A percentile compares a stretch with the other conserved stretches of the same genome.
Conservation (phyloP, 1,140 invertebrate species). For the Dinoponera quadriceps region DNA sequence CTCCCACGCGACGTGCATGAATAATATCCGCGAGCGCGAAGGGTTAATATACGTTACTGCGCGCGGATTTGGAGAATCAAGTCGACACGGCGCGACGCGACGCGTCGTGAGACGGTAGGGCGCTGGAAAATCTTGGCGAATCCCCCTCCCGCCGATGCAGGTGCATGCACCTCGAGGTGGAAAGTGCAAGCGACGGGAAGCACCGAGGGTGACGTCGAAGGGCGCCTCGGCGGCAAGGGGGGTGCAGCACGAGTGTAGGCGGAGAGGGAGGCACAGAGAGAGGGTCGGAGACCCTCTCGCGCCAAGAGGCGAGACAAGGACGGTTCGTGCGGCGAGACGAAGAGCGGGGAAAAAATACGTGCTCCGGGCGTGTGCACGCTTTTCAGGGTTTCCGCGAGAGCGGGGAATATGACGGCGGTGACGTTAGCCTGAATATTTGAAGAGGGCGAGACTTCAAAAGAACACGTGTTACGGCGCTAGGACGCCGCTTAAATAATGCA, state of each 20-base stretch:
- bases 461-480: conserved; percentile 85
- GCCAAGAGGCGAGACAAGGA: neutral
- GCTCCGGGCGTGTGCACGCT: conserved; percentile 66
- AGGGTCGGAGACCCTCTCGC: conserved; percentile 38
- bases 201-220: conserved; percentile 26
- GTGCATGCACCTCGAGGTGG: conserved; percentile 21
- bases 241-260: conserved; percentile 3
- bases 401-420: conserved; percentile 84
- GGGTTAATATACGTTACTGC: neutral
- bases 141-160: neutral
- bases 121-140: conserved; percentile 26
- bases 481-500: conserved; percentile 86
- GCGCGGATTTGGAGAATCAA: conserved; percentile 24
- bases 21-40: conserved; percentile 6
- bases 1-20: neutral
- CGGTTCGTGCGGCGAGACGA: conserved; percentile 16
- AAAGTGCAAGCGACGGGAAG: conserved; percentile 21
- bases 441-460: conserved; percentile 85
- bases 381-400: conserved; percentile 80
- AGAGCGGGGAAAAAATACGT: conserved; percentile 47
- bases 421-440: conserved; percentile 85
- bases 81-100: neutral
- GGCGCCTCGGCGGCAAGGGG: conserved; percentile 5
- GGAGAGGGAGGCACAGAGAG: conserved; percentile 39
- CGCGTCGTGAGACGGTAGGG: neutral